Evolutionary conservation across 2,888 invertebrate species (phyloP).

Genomic region (Andrena bucephala): DNA sequence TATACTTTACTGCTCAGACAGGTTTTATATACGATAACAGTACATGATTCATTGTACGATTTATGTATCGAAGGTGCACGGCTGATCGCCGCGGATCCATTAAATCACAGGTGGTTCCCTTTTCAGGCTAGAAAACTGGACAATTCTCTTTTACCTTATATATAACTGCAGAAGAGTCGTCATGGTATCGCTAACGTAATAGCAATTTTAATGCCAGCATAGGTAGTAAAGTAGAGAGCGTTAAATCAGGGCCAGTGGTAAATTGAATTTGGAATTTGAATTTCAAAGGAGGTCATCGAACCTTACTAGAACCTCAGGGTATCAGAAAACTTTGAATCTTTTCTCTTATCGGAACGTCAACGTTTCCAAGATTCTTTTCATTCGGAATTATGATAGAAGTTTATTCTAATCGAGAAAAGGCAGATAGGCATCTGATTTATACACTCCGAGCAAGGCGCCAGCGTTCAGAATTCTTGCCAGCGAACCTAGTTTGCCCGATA

Average conservation of each 20-base stretch:
- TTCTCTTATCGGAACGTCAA: too few relatives aligned
- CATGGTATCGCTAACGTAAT: not conserved
- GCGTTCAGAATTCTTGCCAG: too few relatives aligned
- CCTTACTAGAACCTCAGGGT: too few relatives aligned
- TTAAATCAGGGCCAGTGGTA: not conserved
- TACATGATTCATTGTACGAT: slow-evolving; percentile 60
- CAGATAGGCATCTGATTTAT: too few relatives aligned
- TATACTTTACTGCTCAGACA: slow-evolving; percentile 70
- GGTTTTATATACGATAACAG: slow-evolving; percentile 55
- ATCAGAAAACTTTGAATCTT: too few relatives aligned
- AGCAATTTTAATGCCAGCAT: not conserved
- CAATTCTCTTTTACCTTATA: slow-evolving; percentile 17
- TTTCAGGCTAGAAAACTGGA: slow-evolving; percentile 3
- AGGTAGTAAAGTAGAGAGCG: too few relatives aligned
- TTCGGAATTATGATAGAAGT: too few relatives aligned
- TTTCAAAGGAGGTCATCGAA: not conserved
- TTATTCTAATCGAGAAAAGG: too few relatives aligned
- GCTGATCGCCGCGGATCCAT: slow-evolving; percentile 48
- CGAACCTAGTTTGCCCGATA: too few relatives aligned
- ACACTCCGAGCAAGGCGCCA: too few relatives aligned
- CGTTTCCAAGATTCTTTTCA: too few relatives aligned
- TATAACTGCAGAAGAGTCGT: not conserved
- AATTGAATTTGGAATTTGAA: not conserved
- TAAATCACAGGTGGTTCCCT: slow-evolving; percentile 38
- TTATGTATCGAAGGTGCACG: slow-evolving; percentile 46